These are phyloP conservation scores for Latheticus oryzae DNA, from an alignment of 2,888 invertebrate species.

Conservation along the genomic window DNA sequence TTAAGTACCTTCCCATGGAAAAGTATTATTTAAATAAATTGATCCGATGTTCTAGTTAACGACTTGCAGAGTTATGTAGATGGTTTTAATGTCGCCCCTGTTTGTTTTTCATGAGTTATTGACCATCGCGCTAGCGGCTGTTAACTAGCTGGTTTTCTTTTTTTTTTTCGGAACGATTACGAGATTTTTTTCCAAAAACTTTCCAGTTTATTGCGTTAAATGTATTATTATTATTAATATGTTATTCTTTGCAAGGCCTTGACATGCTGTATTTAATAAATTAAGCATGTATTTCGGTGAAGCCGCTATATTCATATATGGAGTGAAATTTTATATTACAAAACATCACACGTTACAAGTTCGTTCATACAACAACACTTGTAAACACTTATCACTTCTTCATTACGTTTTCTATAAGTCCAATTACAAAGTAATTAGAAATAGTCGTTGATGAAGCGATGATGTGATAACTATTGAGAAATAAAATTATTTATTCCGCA, in stretches of 20 bases:
- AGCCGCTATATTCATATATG: constrained; percentile 47
- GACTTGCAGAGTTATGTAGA: constrained; percentile 46
- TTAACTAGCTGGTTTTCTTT: constrained; percentile 16
- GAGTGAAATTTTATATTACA: constrained; percentile 50
- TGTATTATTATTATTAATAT: constrained; percentile 31
- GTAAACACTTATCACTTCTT: constrained; percentile 42
- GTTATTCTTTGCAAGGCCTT: constrained; percentile 43
- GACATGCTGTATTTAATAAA: constrained; percentile 49
- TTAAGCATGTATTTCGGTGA: constrained; percentile 49
- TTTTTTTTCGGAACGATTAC: constrained; percentile 15
- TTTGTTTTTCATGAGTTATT: constrained; percentile 33
- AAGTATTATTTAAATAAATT: constrained; percentile 50
- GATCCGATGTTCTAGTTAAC: constrained; percentile 45
- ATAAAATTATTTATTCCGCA: constrained; percentile 36
- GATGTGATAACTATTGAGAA: constrained; percentile 27
- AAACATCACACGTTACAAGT: constrained; percentile 40
- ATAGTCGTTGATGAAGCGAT: constrained; percentile 17
- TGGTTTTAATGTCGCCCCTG: constrained; percentile 39
- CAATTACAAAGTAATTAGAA: constrained; percentile 42
- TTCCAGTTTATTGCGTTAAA: constrained; percentile 35
- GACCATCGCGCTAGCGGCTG: constrained; percentile 10
- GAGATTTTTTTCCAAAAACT: constrained; percentile 25
- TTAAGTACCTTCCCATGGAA: constrained; percentile 46
- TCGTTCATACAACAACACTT: constrained; percentile 21
- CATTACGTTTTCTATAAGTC: constrained; percentile 37